A percentile compares a stretch with the other conserved stretches of the same genome.
These are phyloP conservation scores for Cladopsammia gracilis DNA, from an alignment of 64 coral and sea anemone genomes.

Conservation along the genomic window DNA sequence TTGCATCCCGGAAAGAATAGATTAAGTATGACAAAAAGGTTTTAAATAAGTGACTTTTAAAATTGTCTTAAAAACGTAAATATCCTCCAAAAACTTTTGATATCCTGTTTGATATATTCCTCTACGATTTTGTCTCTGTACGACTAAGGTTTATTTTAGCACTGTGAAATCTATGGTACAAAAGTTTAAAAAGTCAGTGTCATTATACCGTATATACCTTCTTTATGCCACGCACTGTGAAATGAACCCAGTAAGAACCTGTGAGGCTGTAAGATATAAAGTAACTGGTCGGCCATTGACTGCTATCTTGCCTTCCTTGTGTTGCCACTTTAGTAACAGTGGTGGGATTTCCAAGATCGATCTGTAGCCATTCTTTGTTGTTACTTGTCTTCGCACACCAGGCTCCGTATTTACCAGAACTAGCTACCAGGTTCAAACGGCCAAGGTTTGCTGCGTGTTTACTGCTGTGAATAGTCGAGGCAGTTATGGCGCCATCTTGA, in stretches of 20 bases:
- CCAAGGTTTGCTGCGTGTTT: not conserved
- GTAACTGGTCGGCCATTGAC: slow-evolving; percentile 20
- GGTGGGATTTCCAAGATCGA: slow-evolving; percentile 7
- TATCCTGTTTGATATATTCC: no score
- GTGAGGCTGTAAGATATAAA: slow-evolving; percentile 18
- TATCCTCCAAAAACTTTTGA: no score
- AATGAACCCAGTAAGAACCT: slow-evolving; percentile 20
- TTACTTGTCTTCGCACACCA: slow-evolving; percentile 15
- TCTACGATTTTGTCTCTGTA: no score
- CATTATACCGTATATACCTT: not conserved
- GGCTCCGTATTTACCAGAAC: not conserved
- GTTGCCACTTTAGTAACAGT: slow-evolving; percentile 26
- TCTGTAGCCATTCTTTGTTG: slow-evolving; percentile 13
- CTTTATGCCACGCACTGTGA: slow-evolving; percentile 4
- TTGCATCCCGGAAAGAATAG: no score
- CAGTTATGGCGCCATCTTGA: not conserved
- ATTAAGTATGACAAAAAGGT: no score
- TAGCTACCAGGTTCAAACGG: slow-evolving; percentile 17
- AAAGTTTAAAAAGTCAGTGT: not conserved
- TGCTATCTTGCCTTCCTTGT: slow-evolving; percentile 1
- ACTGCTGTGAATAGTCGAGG: not conserved
- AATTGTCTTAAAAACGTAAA: no score
- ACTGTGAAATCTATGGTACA: not conserved
- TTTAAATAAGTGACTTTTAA: no score
- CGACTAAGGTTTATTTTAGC: no score